Percentiles rank a stretch among this genome's conserved stretches.
phyloP scores from a whole-genome alignment of 2,797 vertebrate genomes.

The Margarornis squamiger region DNA sequence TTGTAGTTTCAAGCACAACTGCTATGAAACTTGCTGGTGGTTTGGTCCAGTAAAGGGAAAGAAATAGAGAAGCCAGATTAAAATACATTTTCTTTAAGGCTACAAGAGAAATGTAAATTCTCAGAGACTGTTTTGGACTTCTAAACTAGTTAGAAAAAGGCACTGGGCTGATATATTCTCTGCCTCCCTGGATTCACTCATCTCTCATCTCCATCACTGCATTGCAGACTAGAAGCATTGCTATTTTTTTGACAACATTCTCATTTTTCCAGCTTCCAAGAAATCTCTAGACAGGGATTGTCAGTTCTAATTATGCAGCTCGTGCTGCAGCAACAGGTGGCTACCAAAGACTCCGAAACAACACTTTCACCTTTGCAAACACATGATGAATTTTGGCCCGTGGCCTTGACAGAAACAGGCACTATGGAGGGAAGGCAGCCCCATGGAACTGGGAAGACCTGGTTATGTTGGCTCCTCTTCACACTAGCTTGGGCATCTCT shows the following conservation, averaged over 20 bases:
- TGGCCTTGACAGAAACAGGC: not conserved
- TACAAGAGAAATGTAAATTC: not conserved
- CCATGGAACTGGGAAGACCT: not conserved
- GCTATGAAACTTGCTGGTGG: not conserved
- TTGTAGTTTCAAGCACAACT: not conserved
- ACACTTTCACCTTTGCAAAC: not conserved
- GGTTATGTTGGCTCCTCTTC: not conserved
- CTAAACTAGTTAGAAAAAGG: conserved; percentile 14
- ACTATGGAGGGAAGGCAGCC: not conserved
- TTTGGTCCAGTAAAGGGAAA: not conserved
- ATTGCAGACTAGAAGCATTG: not conserved
- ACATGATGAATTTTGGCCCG: not conserved
- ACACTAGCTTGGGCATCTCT: not conserved
- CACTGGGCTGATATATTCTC: not conserved
- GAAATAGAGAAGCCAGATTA: not conserved
- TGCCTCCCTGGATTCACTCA: not conserved
- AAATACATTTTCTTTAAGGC: not conserved
- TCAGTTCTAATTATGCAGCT: not conserved
- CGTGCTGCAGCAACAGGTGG: not conserved
- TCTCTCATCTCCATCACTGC: conserved; percentile 24
- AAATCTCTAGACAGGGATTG: not conserved
- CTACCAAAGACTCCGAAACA: not conserved
- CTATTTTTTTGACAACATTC: not conserved
- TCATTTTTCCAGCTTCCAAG: conserved; percentile 3
- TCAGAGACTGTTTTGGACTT: not conserved